Evolutionary conservation across 2,113 vertebrate genomes (phyloP).

Genomic region (Cottus gobio): DNA sequence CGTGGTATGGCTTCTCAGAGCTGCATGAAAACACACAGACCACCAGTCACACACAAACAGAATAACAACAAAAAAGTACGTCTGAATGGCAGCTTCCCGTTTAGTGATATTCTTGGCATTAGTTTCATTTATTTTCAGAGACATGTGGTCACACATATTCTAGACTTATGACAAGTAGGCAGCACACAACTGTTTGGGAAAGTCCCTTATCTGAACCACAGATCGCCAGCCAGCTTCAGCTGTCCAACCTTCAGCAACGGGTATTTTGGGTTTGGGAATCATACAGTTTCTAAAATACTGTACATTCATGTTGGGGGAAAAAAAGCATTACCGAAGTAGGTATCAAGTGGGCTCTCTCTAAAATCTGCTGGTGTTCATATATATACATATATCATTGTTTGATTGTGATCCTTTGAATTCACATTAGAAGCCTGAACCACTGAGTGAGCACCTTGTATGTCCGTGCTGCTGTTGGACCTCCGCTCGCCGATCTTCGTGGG

Average conservation of each 20-base stretch:
- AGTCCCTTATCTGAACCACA: conserved; percentile 19
- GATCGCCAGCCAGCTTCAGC: not conserved
- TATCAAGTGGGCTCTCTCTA: not conserved
- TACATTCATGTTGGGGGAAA: not conserved
- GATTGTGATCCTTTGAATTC: not conserved
- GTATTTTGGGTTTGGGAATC: not conserved
- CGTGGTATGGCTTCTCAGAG: conserved; percentile 76
- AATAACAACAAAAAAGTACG: not conserved
- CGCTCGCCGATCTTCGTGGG: conserved; percentile 84
- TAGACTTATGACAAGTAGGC: conserved; percentile 43
- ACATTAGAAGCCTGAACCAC: not conserved
- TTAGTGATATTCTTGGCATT: conserved; percentile 17
- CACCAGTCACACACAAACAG: conserved; percentile 16
- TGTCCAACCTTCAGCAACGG: not conserved
- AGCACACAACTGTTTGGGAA: conserved; percentile 29
- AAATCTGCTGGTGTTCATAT: not conserved
- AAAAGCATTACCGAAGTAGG: not conserved
- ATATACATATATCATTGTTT: not conserved
- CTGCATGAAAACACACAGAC: conserved; percentile 52
- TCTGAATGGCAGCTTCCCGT: not conserved
- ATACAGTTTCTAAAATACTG: not conserved
- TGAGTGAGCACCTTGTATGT: conserved; percentile 85
- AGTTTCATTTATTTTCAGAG: conserved; percentile 40
- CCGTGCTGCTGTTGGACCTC: conserved; percentile 88
- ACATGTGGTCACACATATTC: conserved; percentile 27